Conservation (phyloP, 1,140 invertebrate species). For the Diorhabda sublineata region DNA sequence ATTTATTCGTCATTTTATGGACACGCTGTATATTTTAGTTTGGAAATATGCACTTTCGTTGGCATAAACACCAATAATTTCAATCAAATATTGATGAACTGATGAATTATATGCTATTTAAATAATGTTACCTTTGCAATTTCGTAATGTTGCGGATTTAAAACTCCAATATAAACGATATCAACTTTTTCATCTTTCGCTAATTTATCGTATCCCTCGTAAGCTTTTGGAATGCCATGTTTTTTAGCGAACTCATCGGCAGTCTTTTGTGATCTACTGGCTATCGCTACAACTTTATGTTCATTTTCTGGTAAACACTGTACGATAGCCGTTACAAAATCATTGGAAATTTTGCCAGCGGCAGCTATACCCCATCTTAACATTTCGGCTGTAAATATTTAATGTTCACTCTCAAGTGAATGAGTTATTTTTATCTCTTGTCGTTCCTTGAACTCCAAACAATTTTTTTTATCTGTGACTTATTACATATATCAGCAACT, state of each 20-base stretch:
- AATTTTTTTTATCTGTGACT: too few species aligned
- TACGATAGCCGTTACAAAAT: conserved; percentile 70
- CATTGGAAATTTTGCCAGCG: conserved; percentile 70
- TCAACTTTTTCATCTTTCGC: conserved; percentile 73
- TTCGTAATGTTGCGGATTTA: conserved; percentile 66
- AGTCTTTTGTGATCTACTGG: conserved; percentile 64
- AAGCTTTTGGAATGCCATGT: conserved; percentile 65
- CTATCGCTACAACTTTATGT: conserved; percentile 69
- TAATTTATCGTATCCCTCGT: conserved; percentile 72
- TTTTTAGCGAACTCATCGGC: conserved; percentile 71
- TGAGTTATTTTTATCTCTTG: too few species aligned
- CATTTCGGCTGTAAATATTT: not conserved
- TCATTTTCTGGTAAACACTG: conserved; percentile 56
- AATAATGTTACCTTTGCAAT: conserved; percentile 49
- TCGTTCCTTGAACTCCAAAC: too few species aligned
- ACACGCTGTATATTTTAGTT: too few species aligned
- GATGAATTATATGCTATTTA: not conserved
- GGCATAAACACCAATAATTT: not conserved
- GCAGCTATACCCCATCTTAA: conserved; percentile 66
- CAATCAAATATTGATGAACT: not conserved
- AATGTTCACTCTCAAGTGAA: too few species aligned
- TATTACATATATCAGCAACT: too few species aligned
- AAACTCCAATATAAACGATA: conserved; percentile 71
- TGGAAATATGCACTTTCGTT: not conserved
- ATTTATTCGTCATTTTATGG: too few species aligned